Conservation (phyloP, 2,113 vertebrate species). For the Oncorhynchus nerka region DNA sequence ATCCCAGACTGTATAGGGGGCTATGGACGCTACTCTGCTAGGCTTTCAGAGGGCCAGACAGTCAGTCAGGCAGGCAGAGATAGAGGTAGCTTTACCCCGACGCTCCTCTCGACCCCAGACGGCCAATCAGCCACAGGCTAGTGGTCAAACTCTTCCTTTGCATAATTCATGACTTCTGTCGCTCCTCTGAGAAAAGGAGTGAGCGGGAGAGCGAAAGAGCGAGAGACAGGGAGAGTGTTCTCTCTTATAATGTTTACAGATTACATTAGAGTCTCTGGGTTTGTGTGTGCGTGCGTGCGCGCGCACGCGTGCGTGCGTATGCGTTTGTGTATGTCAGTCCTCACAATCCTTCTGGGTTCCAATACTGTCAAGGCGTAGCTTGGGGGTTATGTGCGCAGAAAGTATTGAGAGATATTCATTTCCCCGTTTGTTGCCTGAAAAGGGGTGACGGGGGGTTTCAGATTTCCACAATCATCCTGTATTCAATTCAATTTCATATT, state of each 20-base stretch:
- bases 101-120: conserved; percentile 43
- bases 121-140: conserved; percentile 66
- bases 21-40: neutral
- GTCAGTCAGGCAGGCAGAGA: conserved; percentile 42
- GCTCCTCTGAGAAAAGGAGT: conserved; percentile 29
- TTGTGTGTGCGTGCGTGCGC: conserved; percentile 2
- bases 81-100: conserved; percentile 14
- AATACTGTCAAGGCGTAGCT: neutral
- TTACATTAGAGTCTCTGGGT: neutral
- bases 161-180: conserved; percentile 62
- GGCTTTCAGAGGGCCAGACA: conserved; percentile 14
- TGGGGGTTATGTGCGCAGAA: neutral
- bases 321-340: conserved; percentile 21
- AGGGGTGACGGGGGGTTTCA: neutral
- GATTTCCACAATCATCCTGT: neutral
- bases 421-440: conserved; percentile 5
- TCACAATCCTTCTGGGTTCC: neutral
- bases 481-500: neutral
- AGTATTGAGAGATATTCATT: conserved; percentile 20
- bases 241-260: neutral
- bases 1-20: neutral
- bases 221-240: conserved; percentile 4
- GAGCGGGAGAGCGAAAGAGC: conserved; percentile 6
- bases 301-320: conserved; percentile 16
- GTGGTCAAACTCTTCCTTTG: conserved; percentile 65